Base-by-base conservation (phyloP, 1,140 invertebrate genomes). In the Eupeodes corollae region DNA sequence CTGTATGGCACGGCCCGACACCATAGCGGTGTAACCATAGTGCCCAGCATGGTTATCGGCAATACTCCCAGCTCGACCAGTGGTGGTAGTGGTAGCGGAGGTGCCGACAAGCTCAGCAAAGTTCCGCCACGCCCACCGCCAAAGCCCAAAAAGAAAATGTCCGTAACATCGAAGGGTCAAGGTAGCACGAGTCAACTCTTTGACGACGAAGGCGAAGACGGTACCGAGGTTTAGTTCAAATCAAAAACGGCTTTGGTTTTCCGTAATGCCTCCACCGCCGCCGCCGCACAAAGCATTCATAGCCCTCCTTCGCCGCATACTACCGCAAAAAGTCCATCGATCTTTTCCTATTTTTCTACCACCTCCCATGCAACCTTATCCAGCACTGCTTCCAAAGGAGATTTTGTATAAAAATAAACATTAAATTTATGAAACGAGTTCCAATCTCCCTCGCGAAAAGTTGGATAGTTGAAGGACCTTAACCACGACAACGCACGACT, bases 121-220 rank as follows among this genome's bases (percentile, higher is more conserved):
- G 79, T 87, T 16, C 84, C 86, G 13, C 86, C 86, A 1, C 75
- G 83, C 60, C 84, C 84, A 26, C 84, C 84, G 10, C 85, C 85
- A 2, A 87, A 86, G 52, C 85, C 85, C 1, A 86, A 86, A 59
- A 83, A 83, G 71, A 87, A 84, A 57, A 67, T 71, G 44, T 56
- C 70, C 11, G 74, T 73, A 37, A 66, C 49, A 56, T 70, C 39
- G 67, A 74, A 44, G 52, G 67, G 71, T 2, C 75, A 70, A 54
- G 78, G 75, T 21, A 67, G 60, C 49, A 65, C 61, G 52, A 75
- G 73, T 51, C 83, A 84, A 26, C 63, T 87, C 37, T 88, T 86
- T 56, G 84, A 88, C 57, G 86, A 90, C 59, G 86, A 90, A 69
- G 84, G 83, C 11, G 86, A 88, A 58, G 86, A 90, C 55, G 86